A percentile compares a stretch with the other conserved stretches of the same genome.
Conservation (phyloP, 1,140 invertebrate species). For the Bombus breviceps region DNA sequence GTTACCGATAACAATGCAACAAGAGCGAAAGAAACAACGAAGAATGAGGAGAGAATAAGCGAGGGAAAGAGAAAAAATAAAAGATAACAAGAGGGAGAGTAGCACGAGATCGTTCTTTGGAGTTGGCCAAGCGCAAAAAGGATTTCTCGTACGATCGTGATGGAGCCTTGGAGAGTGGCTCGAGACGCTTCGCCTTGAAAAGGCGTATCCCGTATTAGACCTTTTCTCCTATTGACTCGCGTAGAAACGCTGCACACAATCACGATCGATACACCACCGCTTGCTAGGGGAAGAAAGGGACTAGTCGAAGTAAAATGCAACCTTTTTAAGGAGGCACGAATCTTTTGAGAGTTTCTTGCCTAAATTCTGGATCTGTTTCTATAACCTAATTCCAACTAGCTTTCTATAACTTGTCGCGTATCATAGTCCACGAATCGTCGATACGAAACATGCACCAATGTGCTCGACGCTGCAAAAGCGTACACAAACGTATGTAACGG, state of each 20-base stretch:
- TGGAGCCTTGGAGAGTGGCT: constrained; percentile 57
- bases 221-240: constrained; percentile 62
- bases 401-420: not conserved
- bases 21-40: not conserved
- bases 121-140: constrained; percentile 54
- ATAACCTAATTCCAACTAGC: too few species aligned
- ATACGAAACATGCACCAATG: not conserved
- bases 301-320: not conserved
- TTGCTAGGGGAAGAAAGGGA: not conserved
- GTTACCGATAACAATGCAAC: constrained; percentile 47
- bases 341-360: not conserved
- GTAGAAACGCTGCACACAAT: constrained; percentile 7
- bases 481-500: not conserved
- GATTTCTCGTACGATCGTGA: constrained; percentile 55
- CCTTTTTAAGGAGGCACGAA: not conserved
- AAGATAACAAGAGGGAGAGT: not conserved
- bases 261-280: not conserved
- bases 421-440: not conserved
- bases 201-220: constrained; percentile 51
- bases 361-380: not conserved
- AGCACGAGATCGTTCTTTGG: constrained; percentile 38
- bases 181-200: constrained; percentile 41
- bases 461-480: not conserved
- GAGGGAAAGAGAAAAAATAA: constrained; percentile 15
- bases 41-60: not conserved